Conservation (phyloP, 2,113 vertebrate genomes). For the Peucedramus taeniatus region DNA sequence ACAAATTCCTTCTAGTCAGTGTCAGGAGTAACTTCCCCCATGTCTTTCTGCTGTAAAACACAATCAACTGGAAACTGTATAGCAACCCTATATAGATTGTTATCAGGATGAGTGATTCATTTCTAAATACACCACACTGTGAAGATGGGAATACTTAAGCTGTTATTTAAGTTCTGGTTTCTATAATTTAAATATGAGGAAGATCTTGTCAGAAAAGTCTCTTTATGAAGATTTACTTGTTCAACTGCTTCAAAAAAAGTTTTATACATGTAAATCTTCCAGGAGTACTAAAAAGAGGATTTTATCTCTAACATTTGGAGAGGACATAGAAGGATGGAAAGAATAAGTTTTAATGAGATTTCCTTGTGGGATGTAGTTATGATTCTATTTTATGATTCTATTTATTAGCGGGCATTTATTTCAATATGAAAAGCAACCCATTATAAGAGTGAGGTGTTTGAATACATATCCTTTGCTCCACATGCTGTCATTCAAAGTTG, state of each 20-base stretch:
- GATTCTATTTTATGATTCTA: too few relatives aligned
- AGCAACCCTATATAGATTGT: background rate
- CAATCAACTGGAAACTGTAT: background rate
- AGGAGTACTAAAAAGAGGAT: background rate
- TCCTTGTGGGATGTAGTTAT: constrained; percentile 32
- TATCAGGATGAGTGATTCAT: background rate
- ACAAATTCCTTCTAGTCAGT: background rate
- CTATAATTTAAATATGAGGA: background rate
- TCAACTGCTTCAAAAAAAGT: background rate
- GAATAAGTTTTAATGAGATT: constrained; percentile 42
- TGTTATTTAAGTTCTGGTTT: background rate
- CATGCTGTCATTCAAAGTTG: constrained; percentile 3
- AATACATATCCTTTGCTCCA: constrained; percentile 13
- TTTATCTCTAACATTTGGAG: constrained; percentile 35
- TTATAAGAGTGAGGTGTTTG: background rate
- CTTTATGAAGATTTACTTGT: background rate
- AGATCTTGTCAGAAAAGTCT: background rate
- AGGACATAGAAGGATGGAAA: background rate
- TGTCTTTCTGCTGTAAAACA: background rate
- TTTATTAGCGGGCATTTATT: constrained; percentile 50
- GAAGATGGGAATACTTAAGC: background rate
- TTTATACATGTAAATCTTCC: background rate
- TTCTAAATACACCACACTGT: background rate
- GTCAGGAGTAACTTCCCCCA: background rate
- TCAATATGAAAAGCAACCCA: constrained; percentile 21